These are phyloP conservation scores for Microchrysa polita DNA, from an alignment of 2,888 invertebrate species.

Conservation along the genomic window DNA sequence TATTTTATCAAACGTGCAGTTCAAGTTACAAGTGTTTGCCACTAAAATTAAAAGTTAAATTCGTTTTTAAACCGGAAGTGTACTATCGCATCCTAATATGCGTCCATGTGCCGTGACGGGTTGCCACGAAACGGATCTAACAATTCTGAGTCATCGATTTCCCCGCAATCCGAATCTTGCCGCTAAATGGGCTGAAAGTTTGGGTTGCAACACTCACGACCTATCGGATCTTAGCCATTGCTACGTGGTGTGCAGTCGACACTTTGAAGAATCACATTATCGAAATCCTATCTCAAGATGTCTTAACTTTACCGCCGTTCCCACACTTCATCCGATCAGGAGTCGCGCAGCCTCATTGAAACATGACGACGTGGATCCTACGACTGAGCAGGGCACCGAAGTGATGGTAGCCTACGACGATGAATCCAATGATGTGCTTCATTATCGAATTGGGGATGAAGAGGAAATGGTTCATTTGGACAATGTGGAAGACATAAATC, in stretches of 20 bases:
- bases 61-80: neutral
- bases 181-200: neutral
- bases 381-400: neutral
- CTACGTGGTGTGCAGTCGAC: conserved; percentile 18
- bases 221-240: neutral
- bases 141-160: conserved; percentile 26
- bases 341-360: too few relatives aligned
- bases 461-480: neutral
- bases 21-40: conserved; percentile 11
- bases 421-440: too few relatives aligned
- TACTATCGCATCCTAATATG: conserved; percentile 14
- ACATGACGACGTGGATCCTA: neutral
- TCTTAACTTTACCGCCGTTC: conserved; percentile 29
- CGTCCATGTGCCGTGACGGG: conserved; percentile 11
- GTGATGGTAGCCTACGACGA: too few relatives aligned
- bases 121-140: conserved; percentile 22
- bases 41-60: neutral
- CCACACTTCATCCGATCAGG: conserved; percentile 15
- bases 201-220: neutral
- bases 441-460: too few relatives aligned
- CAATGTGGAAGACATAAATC: neutral
- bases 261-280: conserved; percentile 28
- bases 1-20: neutral
- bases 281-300: conserved; percentile 19
- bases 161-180: neutral